These are phyloP conservation scores for Chesias legatella DNA, from an alignment of 2,888 invertebrate species.

Conservation along the genomic window DNA sequence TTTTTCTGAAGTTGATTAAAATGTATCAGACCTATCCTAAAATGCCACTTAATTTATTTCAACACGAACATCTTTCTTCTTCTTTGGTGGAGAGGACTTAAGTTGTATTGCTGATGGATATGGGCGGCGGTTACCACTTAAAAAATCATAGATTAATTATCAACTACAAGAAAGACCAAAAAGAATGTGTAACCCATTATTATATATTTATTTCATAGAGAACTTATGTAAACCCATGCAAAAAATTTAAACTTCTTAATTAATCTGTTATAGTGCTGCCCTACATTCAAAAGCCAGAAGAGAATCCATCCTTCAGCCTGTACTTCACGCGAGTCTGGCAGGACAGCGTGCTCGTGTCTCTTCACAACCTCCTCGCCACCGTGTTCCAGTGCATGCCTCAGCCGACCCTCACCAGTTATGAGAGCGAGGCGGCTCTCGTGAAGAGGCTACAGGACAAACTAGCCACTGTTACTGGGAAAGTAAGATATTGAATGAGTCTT, in stretches of 20 bases:
- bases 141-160: too few relatives aligned
- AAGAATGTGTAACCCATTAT: too few relatives aligned
- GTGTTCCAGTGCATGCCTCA: slow-evolving; percentile 93
- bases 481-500: slow-evolving; percentile 22
- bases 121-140: too few relatives aligned
- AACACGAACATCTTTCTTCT: too few relatives aligned
- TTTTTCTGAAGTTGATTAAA: too few relatives aligned
- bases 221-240: too few relatives aligned
- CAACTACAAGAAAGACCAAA: too few relatives aligned
- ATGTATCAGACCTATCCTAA: too few relatives aligned
- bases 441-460: slow-evolving; percentile 92
- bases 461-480: slow-evolving; percentile 80
- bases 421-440: slow-evolving; percentile 90
- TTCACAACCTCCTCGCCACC: slow-evolving; percentile 95
- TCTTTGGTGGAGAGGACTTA: too few relatives aligned
- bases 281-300: slow-evolving; percentile 94
- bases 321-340: slow-evolving; percentile 98
- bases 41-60: too few relatives aligned
- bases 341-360: slow-evolving; percentile 92
- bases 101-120: too few relatives aligned
- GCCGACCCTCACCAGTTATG: slow-evolving; percentile 91
- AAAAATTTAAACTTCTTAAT: neutral
- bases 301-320: slow-evolving; percentile 91
- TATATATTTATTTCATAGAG: too few relatives aligned
- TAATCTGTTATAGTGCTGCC: slow-evolving; percentile 87